A percentile compares a stretch with the other conserved stretches of the same genome.
phyloP scores from a whole-genome alignment of 1,140 invertebrate genomes.

The Drepana arcuata region DNA sequence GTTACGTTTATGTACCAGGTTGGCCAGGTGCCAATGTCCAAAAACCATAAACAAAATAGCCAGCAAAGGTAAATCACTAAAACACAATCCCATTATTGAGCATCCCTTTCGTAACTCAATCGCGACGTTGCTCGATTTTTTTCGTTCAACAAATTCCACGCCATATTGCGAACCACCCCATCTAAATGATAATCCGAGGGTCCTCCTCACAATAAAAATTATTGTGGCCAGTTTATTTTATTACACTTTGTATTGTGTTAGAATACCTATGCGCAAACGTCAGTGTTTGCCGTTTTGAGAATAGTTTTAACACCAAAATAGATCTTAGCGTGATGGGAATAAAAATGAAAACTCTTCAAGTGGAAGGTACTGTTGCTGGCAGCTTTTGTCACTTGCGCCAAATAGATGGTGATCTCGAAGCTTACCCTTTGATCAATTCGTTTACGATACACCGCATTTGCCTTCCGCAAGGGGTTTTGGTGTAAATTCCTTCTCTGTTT shows the following conservation, averaged over 20 bases:
- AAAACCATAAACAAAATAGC: too few relatives aligned
- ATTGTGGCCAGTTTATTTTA: conserved; percentile 68
- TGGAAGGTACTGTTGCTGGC: too few relatives aligned
- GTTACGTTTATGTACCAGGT: too few relatives aligned
- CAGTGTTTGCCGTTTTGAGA: background rate
- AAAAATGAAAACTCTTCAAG: too few relatives aligned
- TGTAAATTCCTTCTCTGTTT: too few relatives aligned
- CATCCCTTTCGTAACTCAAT: conserved; percentile 46
- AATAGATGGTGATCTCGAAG: conserved; percentile 30
- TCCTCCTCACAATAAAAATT: conserved; percentile 67
- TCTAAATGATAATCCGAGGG: conserved; percentile 67
- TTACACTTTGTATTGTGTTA: conserved; percentile 65
- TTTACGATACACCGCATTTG: conserved; percentile 25
- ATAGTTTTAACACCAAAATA: conserved; percentile 1
- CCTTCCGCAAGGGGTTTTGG: conserved; percentile 17
- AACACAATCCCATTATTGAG: too few relatives aligned
- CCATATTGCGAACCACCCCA: conserved; percentile 58
- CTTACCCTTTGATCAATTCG: conserved; percentile 30
- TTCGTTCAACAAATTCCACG: conserved; percentile 39
- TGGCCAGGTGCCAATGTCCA: too few relatives aligned
- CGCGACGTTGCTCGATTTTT: conserved; percentile 28
- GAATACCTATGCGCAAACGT: conserved; percentile 34
- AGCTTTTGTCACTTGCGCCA: conserved; percentile 18
- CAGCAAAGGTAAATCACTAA: too few relatives aligned
- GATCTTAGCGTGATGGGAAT: background rate